phyloP scores from a whole-genome alignment of 1,140 invertebrate genomes.

The Drosophila repleta region DNA sequence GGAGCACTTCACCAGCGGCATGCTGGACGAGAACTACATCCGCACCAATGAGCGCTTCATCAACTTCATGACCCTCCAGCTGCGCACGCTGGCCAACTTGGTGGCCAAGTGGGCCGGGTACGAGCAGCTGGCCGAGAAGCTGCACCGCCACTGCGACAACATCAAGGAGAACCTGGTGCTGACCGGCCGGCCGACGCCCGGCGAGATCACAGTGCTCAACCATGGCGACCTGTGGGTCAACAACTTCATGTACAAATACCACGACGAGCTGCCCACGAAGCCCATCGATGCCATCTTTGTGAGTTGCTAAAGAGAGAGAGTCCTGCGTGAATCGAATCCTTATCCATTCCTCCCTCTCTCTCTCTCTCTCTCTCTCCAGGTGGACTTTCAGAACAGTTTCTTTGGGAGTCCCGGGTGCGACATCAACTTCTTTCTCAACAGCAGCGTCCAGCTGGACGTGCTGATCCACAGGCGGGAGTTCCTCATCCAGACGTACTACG shows the following conservation, averaged over 20 bases:
- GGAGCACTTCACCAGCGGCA: slow-evolving; percentile 73
- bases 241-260: slow-evolving; percentile 85
- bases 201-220: slow-evolving; percentile 82
- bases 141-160: slow-evolving; percentile 72
- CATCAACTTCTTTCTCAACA: slow-evolving; percentile 81
- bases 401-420: slow-evolving; percentile 81
- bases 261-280: slow-evolving; percentile 59
- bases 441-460: slow-evolving; percentile 78
- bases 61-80: slow-evolving; percentile 67
- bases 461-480: slow-evolving; percentile 70
- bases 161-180: slow-evolving; percentile 72
- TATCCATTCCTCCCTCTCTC: not conserved
- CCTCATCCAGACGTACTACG: slow-evolving; percentile 72
- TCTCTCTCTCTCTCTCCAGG: slow-evolving; percentile 21
- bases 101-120: slow-evolving; percentile 72
- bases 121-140: slow-evolving; percentile 62
- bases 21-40: slow-evolving; percentile 80
- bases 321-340: not conserved
- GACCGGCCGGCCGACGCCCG: slow-evolving; percentile 50
- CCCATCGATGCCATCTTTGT: slow-evolving; percentile 79
- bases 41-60: slow-evolving; percentile 74
- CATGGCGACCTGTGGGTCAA: slow-evolving; percentile 86
- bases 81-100: slow-evolving; percentile 65
- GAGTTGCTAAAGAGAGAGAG: slow-evolving; percentile 30
- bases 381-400: slow-evolving; percentile 81